phyloP scores from a whole-genome alignment of 2,888 invertebrate genomes.

The Metallyticus violacea region DNA sequence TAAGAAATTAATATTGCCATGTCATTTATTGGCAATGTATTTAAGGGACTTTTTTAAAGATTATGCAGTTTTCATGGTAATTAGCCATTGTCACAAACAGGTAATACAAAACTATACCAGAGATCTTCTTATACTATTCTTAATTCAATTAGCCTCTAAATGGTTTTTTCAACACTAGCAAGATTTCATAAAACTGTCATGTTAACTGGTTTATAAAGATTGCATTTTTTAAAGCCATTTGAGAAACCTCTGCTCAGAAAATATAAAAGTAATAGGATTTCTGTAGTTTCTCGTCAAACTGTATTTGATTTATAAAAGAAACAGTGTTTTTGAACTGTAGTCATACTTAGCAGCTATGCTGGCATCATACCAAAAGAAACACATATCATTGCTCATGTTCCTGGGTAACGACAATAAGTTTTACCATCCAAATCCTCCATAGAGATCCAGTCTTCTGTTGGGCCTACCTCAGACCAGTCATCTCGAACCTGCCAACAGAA shows the following conservation, averaged over 20 bases:
- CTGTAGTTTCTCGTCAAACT: background rate
- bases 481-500: slow-evolving; percentile 36
- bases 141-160: background rate
- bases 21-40: background rate
- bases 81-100: background rate
- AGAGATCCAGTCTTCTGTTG: slow-evolving; percentile 41
- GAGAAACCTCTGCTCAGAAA: background rate
- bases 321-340: background rate
- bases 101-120: background rate
- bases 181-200: background rate
- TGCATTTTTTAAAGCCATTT: background rate
- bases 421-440: slow-evolving; percentile 39
- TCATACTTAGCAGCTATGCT: background rate
- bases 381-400: slow-evolving; percentile 24
- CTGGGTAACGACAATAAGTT: slow-evolving; percentile 35
- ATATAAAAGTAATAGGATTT: background rate
- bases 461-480: slow-evolving; percentile 37
- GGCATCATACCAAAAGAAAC: background rate
- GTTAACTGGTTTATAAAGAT: background rate
- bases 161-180: background rate
- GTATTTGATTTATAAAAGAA: background rate
- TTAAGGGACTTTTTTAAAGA: background rate
- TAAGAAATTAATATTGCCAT: background rate
- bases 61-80: background rate
- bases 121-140: background rate